phyloP scores from a whole-genome alignment of 2,113 vertebrate species.

The Pseudopipra pipra region DNA sequence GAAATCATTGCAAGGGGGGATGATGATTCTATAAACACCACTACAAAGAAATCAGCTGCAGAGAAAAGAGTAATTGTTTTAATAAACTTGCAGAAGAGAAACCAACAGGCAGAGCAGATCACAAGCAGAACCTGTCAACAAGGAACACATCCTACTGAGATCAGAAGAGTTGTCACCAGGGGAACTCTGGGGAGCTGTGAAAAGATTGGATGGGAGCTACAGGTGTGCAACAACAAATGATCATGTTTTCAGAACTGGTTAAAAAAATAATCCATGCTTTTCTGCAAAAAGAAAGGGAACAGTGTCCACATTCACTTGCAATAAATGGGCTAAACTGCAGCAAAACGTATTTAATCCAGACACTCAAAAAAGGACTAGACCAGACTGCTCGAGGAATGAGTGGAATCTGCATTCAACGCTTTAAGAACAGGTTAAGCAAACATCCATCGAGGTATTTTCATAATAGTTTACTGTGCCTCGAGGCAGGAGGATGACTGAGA shows the following conservation, averaged over 20 bases:
- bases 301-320: neutral
- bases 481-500: neutral
- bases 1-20: neutral
- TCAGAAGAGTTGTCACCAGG: neutral
- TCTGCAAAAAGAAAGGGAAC: neutral
- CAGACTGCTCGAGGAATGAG: neutral
- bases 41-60: neutral
- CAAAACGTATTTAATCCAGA: neutral
- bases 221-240: neutral
- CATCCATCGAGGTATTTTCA: neutral
- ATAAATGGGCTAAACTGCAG: neutral
- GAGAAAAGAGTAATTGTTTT: neutral
- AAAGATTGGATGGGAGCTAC: neutral
- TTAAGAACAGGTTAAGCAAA: conserved; percentile 6
- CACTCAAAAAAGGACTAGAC: neutral
- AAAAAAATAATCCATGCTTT: neutral
- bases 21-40: neutral
- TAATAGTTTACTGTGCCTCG: neutral
- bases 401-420: neutral
- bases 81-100: neutral
- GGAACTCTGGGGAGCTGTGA: neutral
- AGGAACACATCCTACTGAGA: neutral
- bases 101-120: neutral
- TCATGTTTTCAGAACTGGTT: neutral
- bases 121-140: neutral